These are phyloP conservation scores for Hyposoter dolosus DNA, from an alignment of 2,888 invertebrate species.

Conservation along the genomic window DNA sequence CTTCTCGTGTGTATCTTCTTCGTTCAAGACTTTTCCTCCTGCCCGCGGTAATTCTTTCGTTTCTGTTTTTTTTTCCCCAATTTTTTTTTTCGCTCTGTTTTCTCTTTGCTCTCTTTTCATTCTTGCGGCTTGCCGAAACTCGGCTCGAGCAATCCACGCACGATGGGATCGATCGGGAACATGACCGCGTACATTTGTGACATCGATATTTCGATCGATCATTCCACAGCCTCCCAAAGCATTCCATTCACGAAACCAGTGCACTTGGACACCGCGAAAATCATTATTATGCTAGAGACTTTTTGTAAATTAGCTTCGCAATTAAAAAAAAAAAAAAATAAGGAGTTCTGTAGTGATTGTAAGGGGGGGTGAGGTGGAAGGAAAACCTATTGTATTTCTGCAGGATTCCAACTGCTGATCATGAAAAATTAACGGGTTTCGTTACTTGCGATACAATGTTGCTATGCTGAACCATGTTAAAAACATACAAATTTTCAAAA, in stretches of 20 bases:
- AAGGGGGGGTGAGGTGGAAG: no score
- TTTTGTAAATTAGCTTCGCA: not conserved
- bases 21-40: constrained; percentile 23
- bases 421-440: no score
- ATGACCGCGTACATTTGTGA: not conserved
- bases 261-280: not conserved
- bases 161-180: constrained; percentile 48
- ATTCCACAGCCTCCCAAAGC: not conserved
- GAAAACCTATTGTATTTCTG: no score
- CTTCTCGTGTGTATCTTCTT: constrained; percentile 42
- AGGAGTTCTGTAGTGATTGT: no score
- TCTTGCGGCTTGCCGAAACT: constrained; percentile 39
- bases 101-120: constrained; percentile 11
- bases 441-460: no score
- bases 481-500: no score
- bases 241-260: not conserved
- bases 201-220: constrained; percentile 46
- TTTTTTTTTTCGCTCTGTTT: not conserved
- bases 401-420: no score
- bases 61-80: constrained; percentile 7
- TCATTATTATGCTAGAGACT: not conserved
- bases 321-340: not conserved
- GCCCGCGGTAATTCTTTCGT: constrained; percentile 42
- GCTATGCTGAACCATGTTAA: no score
- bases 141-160: constrained; percentile 27